Percentiles rank a stretch among this genome's conserved stretches.
phyloP scores from a whole-genome alignment of 2,113 vertebrate genomes.

The Bettongia penicillata region DNA sequence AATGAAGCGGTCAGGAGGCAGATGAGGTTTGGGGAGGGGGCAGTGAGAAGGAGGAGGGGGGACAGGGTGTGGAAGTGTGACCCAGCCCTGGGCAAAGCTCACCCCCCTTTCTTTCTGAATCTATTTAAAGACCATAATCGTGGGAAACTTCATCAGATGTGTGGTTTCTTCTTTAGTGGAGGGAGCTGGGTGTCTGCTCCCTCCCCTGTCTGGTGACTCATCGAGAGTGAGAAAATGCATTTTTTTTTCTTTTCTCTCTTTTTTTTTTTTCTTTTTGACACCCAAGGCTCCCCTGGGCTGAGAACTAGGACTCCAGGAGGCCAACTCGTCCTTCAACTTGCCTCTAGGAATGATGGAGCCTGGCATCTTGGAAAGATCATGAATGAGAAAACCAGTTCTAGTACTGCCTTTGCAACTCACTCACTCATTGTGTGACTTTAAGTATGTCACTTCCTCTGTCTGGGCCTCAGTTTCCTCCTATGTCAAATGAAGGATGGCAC shows the following conservation, averaged over 20 bases:
- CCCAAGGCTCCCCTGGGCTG: conserved; percentile 70
- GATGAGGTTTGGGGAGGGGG: background rate
- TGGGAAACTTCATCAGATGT: conserved; percentile 86
- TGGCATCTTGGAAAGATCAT: background rate
- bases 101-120: conserved; percentile 61
- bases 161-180: conserved; percentile 79
- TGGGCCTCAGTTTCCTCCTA: background rate
- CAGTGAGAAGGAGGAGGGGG: conserved; percentile 18
- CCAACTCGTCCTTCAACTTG: conserved; percentile 26
- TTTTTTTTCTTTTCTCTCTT: background rate
- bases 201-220: conserved; percentile 82
- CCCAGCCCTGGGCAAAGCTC: conserved; percentile 26
- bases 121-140: conserved; percentile 82
- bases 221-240: conserved; percentile 70
- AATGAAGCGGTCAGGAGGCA: background rate
- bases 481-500: background rate
- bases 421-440: background rate
- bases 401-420: background rate
- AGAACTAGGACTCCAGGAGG: conserved; percentile 56
- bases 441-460: background rate
- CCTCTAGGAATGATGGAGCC: conserved; percentile 49
- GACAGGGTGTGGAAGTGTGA: conserved; percentile 51
- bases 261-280: conserved; percentile 72
- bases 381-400: background rate
- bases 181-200: conserved; percentile 71